Conservation (phyloP, 2,113 vertebrate genomes). For the Rhadina sibilatrix region DNA sequence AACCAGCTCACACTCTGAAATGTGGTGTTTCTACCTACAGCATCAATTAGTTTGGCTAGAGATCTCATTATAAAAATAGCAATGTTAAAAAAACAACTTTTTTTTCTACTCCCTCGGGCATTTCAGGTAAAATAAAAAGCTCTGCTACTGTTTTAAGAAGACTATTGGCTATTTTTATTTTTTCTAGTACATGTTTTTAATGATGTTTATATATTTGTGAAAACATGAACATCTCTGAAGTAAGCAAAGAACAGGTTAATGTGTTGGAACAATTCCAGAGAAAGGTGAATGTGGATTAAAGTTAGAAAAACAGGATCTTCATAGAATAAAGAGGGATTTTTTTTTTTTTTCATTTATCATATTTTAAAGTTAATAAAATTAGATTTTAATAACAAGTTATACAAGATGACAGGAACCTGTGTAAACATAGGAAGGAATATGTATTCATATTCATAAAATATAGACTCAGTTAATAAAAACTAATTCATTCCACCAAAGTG, state of each 20-base stretch:
- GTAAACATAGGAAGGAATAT: not conserved
- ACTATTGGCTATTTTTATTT: not conserved
- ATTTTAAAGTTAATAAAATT: not conserved
- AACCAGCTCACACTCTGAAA: not conserved
- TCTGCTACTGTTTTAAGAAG: not conserved
- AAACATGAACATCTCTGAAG: not conserved
- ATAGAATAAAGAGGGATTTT: not conserved
- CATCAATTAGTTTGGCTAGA: not conserved
- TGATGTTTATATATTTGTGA: not conserved
- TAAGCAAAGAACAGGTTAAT: not conserved
- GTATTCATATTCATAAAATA: not conserved
- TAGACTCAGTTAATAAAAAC: not conserved
- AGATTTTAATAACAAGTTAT: not conserved
- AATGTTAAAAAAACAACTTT: not conserved
- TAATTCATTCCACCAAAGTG: not conserved
- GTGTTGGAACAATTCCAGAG: not conserved
- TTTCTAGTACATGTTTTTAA: not conserved
- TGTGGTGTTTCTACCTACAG: not conserved
- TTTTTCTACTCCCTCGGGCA: not conserved
- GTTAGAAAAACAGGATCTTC: not conserved
- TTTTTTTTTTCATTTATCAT: not conserved
- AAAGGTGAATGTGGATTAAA: not conserved
- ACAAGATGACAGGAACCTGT: not conserved
- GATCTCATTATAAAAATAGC: not conserved
- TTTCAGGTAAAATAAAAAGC: not conserved